Evolutionary conservation across 2,888 invertebrate genomes (phyloP), one percentile per base, ranked within the genome.

Genomic region (Coelopa pilipes): DNA sequence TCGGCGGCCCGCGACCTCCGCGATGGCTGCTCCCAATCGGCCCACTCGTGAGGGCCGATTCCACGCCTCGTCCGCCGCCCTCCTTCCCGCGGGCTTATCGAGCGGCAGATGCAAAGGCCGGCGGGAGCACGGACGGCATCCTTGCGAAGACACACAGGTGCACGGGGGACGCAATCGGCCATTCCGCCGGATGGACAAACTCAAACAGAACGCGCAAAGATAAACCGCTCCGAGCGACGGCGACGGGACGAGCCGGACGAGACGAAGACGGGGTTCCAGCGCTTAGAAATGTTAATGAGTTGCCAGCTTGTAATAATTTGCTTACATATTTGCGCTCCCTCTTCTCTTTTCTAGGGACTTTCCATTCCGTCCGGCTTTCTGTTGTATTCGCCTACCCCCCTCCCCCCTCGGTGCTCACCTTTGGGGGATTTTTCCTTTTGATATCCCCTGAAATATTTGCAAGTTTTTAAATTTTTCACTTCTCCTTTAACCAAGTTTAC

Each of bases 241-340:
- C 34, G 34, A 7, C 34, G 34, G 34, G 34, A 15, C 34, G 34
- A 34, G 34, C 4, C 4, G 34, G 34, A 7, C 34, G 34, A 4
- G 34, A 7, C 7, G 2, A 7, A 34, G 34, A 34, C 34, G 3
- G 15, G 34, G 2, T 34, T 4, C 34, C 34, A 4, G 34, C 34
- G 47, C 65, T 65, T 34, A 65, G 66, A 50, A 49, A 66, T 50
- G 66, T 66, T 66, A 66, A 66, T 66, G 66, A 66, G 66, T 66
- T 66, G 66, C 66, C 66, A 66, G 66, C 66, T 66, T 66, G 50
- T 49, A 66, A 66, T 66, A 66, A 66, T 66, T 66, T 49, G 49
- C 13, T 50, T 49, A 50, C 66, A 66, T 66, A 66, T 66, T 66
- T 66, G 50, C 66, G 21, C 50, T 66, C 12, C 21, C 21, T 11